Base-by-base conservation (phyloP, 2,797 vertebrate species). In the Epinephelus coioides region DNA sequence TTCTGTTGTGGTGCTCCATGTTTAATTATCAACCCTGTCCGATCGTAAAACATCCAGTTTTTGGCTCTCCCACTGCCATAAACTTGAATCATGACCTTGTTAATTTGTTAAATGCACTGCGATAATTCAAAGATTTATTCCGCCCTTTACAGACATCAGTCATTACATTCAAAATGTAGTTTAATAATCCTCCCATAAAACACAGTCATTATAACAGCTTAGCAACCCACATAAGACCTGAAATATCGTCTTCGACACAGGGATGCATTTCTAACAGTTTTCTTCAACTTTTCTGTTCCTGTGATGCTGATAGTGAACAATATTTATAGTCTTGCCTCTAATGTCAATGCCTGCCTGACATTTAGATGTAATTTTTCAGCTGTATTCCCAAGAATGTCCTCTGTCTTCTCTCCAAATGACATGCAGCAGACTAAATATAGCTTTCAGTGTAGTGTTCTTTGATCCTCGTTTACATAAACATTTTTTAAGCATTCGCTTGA, bases 401-500 rank as follows among this genome's bases (percentile, higher is more conserved):
- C 61, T 69, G n/a, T 67, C 46, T 76, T 81, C 23, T 9, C n/a
- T 59, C 25, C 56, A 80, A 82, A 82, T 76, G 44, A 76, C 68
- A 86, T 57, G 7, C n/a, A 19, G 21, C 44, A 78, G 49, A 75
- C 53, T n/a, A 86, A 74, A 84, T 75, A 79, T 66, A 83, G 46
- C 77, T 76, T 68, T 81, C 53, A 50, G 53, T 70, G 63, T 64
- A 27, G 34, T 57, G 46, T 76, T 56, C 69, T 86, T 87, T 89
- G 66, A 87, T 86, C 78, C 69, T 59, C 46, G 23, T 90, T 86
- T 88, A 69, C 85, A 78, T 85, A 79, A 79, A 86, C 43, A 80
- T 69, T 71, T 83, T 80, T 68, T 50, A 61, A 69, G 60, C 56
- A 83, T 73, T 84, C 23, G 40, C 34, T 25, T 79, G 50, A 40